Percentiles rank a stretch among this genome's conserved stretches.
phyloP scores from a whole-genome alignment of 2,113 vertebrate genomes.

The Tautogolabrus adspersus region DNA sequence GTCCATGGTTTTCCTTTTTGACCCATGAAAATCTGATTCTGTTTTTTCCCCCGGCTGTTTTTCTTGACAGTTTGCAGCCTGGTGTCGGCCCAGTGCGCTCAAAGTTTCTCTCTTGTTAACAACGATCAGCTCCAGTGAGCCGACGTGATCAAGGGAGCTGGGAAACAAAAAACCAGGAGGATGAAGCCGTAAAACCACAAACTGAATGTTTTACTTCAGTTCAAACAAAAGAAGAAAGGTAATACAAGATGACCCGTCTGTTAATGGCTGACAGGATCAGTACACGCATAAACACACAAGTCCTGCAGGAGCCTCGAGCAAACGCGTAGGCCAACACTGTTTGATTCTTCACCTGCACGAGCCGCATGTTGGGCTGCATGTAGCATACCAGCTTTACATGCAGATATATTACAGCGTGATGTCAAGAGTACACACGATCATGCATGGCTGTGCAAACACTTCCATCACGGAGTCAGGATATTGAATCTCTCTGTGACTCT shows the following conservation, averaged over 20 bases:
- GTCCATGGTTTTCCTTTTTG: too few relatives aligned
- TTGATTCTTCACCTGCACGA: too few relatives aligned
- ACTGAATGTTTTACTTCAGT: slow-evolving; percentile 40
- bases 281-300: slow-evolving; percentile 15
- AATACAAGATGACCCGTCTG: slow-evolving; percentile 56
- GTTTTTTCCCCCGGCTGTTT: background rate
- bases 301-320: background rate
- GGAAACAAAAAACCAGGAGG: background rate
- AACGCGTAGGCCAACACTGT: slow-evolving; percentile 42
- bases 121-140: background rate
- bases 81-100: background rate
- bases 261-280: slow-evolving; percentile 68
- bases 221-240: slow-evolving; percentile 55
- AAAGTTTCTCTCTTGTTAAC: background rate
- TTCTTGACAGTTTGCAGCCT: background rate
- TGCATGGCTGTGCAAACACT: slow-evolving; percentile 32
- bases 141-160: background rate
- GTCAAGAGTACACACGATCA: slow-evolving; percentile 20
- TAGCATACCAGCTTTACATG: slow-evolving; percentile 13
- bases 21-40: too few relatives aligned
- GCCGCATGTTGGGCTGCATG: background rate
- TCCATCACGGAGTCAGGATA: slow-evolving; percentile 58
- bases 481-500: slow-evolving; percentile 52
- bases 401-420: slow-evolving; percentile 45
- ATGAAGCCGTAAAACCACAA: slow-evolving; percentile 36